Conservation (phyloP, 2,113 vertebrate genomes). For the Alosa alosa region DNA sequence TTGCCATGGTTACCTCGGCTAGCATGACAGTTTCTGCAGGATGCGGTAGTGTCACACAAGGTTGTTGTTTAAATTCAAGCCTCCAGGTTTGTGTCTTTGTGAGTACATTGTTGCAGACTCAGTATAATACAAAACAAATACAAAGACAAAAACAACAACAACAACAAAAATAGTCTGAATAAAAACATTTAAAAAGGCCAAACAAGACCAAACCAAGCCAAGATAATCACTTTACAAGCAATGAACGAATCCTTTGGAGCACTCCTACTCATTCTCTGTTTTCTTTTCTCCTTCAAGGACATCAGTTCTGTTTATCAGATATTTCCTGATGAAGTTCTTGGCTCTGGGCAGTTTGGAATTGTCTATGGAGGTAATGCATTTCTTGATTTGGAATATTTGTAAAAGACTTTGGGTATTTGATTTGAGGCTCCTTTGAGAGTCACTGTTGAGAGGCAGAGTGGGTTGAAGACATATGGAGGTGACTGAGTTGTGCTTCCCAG, state of each 20-base stretch:
- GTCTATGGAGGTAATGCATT: conserved; percentile 88
- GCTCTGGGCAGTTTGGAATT: conserved; percentile 97
- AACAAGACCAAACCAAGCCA: conserved; percentile 20
- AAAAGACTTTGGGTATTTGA: not conserved
- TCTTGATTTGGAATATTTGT: not conserved
- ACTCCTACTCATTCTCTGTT: conserved; percentile 16
- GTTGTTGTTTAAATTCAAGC: conserved; percentile 41
- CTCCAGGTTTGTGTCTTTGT: not conserved
- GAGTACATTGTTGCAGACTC: conserved; percentile 24
- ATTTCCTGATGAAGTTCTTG: conserved; percentile 95
- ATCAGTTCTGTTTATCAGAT: conserved; percentile 97
- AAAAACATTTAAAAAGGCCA: not conserved
- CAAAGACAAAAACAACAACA: not conserved
- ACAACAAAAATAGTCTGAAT: not conserved
- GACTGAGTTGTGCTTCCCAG: conserved; percentile 69
- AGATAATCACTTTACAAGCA: not conserved
- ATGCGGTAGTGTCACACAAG: conserved; percentile 42
- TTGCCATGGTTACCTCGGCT: conserved; percentile 65
- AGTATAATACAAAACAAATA: conserved; percentile 6
- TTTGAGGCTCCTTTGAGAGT: not conserved
- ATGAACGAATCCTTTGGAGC: not conserved
- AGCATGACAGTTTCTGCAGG: conserved; percentile 59
- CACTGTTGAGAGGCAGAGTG: not conserved
- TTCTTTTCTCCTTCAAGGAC: conserved; percentile 71
- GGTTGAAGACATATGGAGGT: not conserved